Conservation (phyloP, 35 echinoderm and acorn worm species). For the Ptychodera flava region DNA sequence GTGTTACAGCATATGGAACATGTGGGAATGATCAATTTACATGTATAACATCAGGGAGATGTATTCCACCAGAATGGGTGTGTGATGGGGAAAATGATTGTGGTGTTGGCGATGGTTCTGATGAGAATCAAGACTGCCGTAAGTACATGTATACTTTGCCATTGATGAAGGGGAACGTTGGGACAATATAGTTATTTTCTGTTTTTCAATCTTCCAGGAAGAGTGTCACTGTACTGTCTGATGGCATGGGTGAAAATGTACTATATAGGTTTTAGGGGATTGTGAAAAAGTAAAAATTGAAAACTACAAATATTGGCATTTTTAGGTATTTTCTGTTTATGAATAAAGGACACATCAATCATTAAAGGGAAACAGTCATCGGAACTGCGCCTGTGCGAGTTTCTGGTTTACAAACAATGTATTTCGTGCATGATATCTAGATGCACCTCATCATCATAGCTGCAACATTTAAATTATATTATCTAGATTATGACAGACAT, state of each 20-base stretch:
- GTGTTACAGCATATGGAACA: not conserved
- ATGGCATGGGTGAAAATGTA: no score
- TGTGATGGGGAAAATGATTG: constrained; percentile 94
- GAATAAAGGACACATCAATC: no score
- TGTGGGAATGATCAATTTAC: not conserved
- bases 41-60: constrained; percentile 10
- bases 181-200: not conserved
- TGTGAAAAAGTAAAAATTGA: no score
- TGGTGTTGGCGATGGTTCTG: constrained; percentile 58
- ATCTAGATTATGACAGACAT: no score
- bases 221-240: not conserved
- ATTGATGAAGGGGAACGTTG: not conserved
- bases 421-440: no score
- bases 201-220: not conserved
- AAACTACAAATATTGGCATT: not conserved
- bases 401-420: no score
- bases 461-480: no score
- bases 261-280: no score
- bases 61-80: constrained; percentile 61
- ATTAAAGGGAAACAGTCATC: no score
- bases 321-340: no score
- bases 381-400: no score
- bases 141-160: constrained; percentile 3
- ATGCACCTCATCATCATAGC: no score
- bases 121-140: constrained; percentile 73